These are phyloP conservation scores for Hirtodrosophila trivittata DNA, from an alignment of 2,888 invertebrate species.

Conservation along the genomic window DNA sequence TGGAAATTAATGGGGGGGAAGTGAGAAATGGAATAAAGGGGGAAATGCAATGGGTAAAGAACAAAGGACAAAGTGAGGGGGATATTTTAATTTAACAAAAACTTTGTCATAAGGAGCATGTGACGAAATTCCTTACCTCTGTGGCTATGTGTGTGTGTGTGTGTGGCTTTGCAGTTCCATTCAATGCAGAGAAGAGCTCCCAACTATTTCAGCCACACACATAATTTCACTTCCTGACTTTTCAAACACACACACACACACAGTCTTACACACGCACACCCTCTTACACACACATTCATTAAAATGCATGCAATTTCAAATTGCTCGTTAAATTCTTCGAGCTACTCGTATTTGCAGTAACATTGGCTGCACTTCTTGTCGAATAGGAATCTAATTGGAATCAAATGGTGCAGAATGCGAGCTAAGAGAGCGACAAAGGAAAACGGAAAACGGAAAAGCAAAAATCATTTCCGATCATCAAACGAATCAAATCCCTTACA, in stretches of 20 bases:
- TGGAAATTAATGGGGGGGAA: neutral
- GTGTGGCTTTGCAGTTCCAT: neutral
- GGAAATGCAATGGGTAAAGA: neutral
- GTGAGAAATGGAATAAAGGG: neutral
- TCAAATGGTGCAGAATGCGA: no score
- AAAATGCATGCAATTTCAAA: no score
- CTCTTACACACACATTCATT: neutral
- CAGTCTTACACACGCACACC: neutral
- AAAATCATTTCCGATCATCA: no score
- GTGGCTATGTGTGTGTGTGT: no score
- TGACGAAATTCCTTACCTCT: conserved; percentile 9
- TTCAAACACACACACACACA: neutral
- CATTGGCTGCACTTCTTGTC: no score
- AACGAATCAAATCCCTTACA: no score
- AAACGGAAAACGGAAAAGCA: no score
- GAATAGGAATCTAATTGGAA: no score
- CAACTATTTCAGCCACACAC: neutral
- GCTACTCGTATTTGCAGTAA: no score
- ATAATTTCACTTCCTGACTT: neutral
- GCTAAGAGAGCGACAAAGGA: no score
- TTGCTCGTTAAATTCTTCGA: no score
- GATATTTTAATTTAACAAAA: conserved; percentile 3
- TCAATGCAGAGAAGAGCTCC: neutral
- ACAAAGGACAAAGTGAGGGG: no score
- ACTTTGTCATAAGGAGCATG: conserved; percentile 25